Evolutionary conservation across 2,113 vertebrate species (phyloP), one percentile per base, ranked within the genome.

Genomic region (Anolis carolinensis): DNA sequence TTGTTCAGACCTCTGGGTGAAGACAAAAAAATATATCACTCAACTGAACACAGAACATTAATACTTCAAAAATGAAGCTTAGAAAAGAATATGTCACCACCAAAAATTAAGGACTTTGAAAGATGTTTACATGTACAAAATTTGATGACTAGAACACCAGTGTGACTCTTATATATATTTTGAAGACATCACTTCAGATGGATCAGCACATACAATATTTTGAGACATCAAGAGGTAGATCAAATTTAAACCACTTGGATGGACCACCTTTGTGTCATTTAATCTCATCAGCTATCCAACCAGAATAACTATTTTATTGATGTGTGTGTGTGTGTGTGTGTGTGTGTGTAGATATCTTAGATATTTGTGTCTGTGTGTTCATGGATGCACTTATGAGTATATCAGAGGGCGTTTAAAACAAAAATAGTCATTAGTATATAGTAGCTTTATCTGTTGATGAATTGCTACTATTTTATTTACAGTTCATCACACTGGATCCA

Each of bases 391-490:
- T 13, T 59, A 59, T 59, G 55, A 18, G 65, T 86, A 91, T 86
- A 87, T 92, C 84, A 89, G 14, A 89, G 16, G n/a, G 55, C 39
- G 71, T 91, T 92, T 92, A 36, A 84, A 52, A 21, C 81, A 86
- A 92, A 92, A 91, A 77, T 93, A 88, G 89, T 78, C 86, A 81
- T 81, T 89, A 86, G 87, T 83, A 92, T 89, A 89, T 86, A 85
- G 89, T 89, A 91, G 71, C 87, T 76, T 92, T 93, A 27, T 63
- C 18, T 21, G 52, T n/a, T 44, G 44, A 20, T 68, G 20, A 16
- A 71, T 92, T 86, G 59, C 82, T 91, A 81, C 85, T 84, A 88
- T 89, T 92, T 93, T 89, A 90, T 89, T 93, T 91, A 93, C 89
- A 74, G 90, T 89, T 90, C 84, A 59, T 18, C 18, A 13, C 55